Evolutionary conservation across 2,888 invertebrate species (phyloP).

Genomic region (Sympetrum striolatum): DNA sequence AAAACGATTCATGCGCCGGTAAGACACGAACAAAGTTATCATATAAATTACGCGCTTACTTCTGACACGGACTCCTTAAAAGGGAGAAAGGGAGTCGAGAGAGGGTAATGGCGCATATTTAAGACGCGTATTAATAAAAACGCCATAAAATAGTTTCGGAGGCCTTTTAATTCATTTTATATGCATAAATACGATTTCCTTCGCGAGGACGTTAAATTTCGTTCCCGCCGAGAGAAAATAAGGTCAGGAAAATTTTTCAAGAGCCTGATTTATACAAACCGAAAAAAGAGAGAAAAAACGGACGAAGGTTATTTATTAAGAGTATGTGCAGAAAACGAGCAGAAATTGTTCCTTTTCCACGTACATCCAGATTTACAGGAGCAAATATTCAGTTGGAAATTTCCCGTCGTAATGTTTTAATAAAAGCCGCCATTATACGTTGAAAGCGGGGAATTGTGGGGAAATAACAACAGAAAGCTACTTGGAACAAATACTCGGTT

Average conservation of each 20-base stretch:
- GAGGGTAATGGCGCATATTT: slow-evolving; percentile 20
- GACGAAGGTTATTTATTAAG: background rate
- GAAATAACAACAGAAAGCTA: background rate
- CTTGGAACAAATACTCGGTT: background rate
- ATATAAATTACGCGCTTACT: slow-evolving; percentile 38
- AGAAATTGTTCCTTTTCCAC: background rate
- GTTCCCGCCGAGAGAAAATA: background rate
- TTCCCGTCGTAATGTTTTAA: background rate
- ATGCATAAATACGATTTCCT: background rate
- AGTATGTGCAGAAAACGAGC: background rate
- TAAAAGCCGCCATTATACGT: background rate
- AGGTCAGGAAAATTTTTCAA: slow-evolving; percentile 2
- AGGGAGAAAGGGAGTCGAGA: background rate
- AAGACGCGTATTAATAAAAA: slow-evolving; percentile 26
- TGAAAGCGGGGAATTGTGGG: background rate
- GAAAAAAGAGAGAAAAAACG: background rate
- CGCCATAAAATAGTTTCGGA: slow-evolving; percentile 5
- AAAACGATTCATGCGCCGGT: slow-evolving; percentile 41
- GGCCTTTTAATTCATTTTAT: slow-evolving; percentile 4
- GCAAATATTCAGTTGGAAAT: slow-evolving; percentile 25
- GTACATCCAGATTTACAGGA: background rate
- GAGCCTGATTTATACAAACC: background rate
- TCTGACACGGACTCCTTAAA: slow-evolving; percentile 1
- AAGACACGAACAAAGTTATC: slow-evolving; percentile 44
- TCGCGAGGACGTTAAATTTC: background rate